These are phyloP conservation scores for Rousettus madagascariensis DNA, from an alignment of 2,797 vertebrate species.

Conservation along the genomic window DNA sequence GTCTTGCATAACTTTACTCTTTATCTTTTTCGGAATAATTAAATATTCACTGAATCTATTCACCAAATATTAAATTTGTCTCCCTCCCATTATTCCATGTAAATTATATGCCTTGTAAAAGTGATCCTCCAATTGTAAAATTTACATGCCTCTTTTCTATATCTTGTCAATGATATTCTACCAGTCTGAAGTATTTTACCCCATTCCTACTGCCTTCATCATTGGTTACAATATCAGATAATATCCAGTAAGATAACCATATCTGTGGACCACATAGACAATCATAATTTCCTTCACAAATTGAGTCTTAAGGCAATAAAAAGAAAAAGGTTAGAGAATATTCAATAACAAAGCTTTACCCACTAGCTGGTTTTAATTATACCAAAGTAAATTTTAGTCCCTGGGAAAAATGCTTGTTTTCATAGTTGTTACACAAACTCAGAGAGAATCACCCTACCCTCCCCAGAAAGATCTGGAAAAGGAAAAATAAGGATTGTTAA, in stretches of 20 bases:
- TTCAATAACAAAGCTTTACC: not conserved
- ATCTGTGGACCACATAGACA: not conserved
- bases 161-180: not conserved
- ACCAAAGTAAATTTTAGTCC: conserved; percentile 31
- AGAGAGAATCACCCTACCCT: not conserved
- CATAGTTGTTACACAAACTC: not conserved
- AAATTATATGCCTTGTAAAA: conserved; percentile 47
- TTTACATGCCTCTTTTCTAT: not conserved
- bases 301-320: not conserved
- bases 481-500: not conserved
- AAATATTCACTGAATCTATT: conserved; percentile 46
- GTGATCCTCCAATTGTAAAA: not conserved
- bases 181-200: not conserved
- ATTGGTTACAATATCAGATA: not conserved
- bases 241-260: not conserved
- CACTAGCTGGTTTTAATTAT: conserved; percentile 32
- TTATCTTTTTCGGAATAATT: conserved; percentile 26
- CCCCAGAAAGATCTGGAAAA: not conserved
- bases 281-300: conserved; percentile 36
- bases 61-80: conserved; percentile 27
- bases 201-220: not conserved
- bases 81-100: not conserved
- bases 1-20: not conserved
- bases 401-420: not conserved
- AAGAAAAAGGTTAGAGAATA: not conserved